These are phyloP conservation scores for Rhinolophus ferrumequinum DNA, from an alignment of 2,113 vertebrate species.

Conservation along the genomic window DNA sequence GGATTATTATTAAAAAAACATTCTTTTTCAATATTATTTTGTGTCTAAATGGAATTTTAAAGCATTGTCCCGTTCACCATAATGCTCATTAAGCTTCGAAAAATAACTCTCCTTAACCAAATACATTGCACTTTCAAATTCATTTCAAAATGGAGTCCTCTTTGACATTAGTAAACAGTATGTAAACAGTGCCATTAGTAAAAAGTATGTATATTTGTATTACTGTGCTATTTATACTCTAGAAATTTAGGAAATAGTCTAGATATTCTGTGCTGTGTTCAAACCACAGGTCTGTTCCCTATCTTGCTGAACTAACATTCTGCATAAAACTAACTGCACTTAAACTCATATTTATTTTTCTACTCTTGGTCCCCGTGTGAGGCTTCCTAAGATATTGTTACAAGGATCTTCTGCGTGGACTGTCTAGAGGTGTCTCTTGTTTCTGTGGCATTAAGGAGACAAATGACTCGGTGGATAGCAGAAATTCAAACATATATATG, in stretches of 20 bases:
- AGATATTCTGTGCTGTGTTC: not conserved
- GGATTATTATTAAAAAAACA: not conserved
- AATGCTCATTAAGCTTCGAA: not conserved
- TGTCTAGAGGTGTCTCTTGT: slow-evolving; percentile 28
- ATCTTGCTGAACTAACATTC: slow-evolving; percentile 53
- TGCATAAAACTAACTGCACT: slow-evolving; percentile 26
- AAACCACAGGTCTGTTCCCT: slow-evolving; percentile 46
- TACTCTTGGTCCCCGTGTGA: slow-evolving; percentile 48
- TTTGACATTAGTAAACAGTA: too few relatives aligned
- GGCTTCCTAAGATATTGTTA: slow-evolving; percentile 36
- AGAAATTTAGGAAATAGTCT: slow-evolving; percentile 40
- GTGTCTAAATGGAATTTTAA: not conserved
- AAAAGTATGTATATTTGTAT: slow-evolving; percentile 44
- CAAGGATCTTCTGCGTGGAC: not conserved
- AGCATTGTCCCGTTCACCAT: not conserved
- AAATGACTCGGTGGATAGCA: not conserved
- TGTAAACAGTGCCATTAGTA: not conserved
- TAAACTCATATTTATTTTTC: slow-evolving; percentile 69
- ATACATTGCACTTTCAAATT: not conserved
- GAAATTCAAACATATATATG: not conserved
- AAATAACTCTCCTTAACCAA: not conserved
- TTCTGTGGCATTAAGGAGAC: not conserved
- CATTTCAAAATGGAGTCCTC: not conserved
- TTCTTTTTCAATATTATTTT: not conserved
- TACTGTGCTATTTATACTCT: slow-evolving; percentile 43